Base-by-base conservation (phyloP, 2,113 vertebrate species). In the Rhinogobius similis region DNA sequence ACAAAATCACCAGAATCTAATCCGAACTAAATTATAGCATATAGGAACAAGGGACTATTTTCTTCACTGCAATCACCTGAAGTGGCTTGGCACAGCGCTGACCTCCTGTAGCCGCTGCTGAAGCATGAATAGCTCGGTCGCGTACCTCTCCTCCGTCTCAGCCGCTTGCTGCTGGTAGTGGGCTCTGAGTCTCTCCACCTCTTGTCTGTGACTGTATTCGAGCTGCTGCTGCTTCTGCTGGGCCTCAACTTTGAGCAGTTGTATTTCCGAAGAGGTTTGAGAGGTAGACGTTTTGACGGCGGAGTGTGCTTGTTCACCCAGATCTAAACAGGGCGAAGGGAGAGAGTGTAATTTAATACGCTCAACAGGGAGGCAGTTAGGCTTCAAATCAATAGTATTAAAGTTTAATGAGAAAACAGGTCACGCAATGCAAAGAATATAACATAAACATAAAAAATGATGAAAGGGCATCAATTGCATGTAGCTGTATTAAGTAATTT, bases 111-210 rank as follows among this genome's bases (percentile, higher is more conserved):
- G 90, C n/a, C 85, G 90, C 62, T 92, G 80, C 74, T 95, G 92
- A 21, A 96, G 88, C 73, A 83, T 78, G 2, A 86, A 68, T n/a
- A 96, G 90, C 84, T 98, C 93, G 1, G 82, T 68, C 0, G 77
- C 70, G 53, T 92, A 93, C 1, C 91, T 90, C 84, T 95, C 92
- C 76, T 96, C 92, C 0, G 82, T 89, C 82, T 97, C 94, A 55
- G 92, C 78, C 68, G 94, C 87, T 63, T 95, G 93, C 67, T 94
- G 90, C 1, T 93, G 90, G 83, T 95, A 95, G 91, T 92, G 92
- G 52, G 83, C 82, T 48, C 88, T 67, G 13, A 95, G 91, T 41
- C 39, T 90, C 83, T 95, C 90, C 74, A 96, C 63, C 70, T 96
- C 94, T 69, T 90, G 88, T 62, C 79, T 48, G 72, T 96, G 93